Conservation (phyloP, 1,140 invertebrate species). For the Caenorhabditis remanei region DNA sequence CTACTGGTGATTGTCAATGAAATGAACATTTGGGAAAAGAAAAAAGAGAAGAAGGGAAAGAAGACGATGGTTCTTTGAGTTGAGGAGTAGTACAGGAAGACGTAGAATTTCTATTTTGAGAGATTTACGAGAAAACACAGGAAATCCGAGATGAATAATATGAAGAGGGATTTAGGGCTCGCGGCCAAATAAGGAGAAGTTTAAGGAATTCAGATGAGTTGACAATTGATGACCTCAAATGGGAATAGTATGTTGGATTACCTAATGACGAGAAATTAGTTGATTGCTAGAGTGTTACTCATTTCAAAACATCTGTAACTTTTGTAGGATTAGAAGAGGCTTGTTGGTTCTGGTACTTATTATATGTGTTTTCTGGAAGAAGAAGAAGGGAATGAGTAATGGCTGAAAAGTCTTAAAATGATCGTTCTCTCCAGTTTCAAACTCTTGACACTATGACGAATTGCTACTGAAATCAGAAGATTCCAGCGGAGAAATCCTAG, state of each 20-base stretch:
- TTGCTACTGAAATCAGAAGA: too few relatives aligned
- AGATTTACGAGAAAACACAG: not conserved
- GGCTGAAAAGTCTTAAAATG: not conserved
- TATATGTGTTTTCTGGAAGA: not conserved
- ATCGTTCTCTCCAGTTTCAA: not conserved
- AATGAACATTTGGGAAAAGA: not conserved
- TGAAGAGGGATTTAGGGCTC: not conserved
- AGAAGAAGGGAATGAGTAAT: not conserved
- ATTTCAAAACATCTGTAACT: too few relatives aligned
- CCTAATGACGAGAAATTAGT: too few relatives aligned
- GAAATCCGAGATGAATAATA: constrained; percentile 31
- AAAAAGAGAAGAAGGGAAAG: not conserved
- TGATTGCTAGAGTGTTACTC: too few relatives aligned
- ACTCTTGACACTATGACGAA: not conserved
- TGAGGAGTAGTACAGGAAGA: not conserved
- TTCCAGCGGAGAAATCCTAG: not conserved
- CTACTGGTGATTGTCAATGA: not conserved
- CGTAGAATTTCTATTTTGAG: not conserved
- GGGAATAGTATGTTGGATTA: not conserved
- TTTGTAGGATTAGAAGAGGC: not conserved
- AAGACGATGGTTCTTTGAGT: constrained; percentile 13
- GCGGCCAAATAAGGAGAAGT: not conserved
- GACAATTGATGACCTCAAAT: not conserved
- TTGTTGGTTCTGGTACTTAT: constrained; percentile 5
- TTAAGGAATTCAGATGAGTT: too few relatives aligned